Percentiles rank a stretch among this genome's conserved stretches.
Conservation (phyloP, 2,888 invertebrate species). For the Endotricha flammealis region DNA sequence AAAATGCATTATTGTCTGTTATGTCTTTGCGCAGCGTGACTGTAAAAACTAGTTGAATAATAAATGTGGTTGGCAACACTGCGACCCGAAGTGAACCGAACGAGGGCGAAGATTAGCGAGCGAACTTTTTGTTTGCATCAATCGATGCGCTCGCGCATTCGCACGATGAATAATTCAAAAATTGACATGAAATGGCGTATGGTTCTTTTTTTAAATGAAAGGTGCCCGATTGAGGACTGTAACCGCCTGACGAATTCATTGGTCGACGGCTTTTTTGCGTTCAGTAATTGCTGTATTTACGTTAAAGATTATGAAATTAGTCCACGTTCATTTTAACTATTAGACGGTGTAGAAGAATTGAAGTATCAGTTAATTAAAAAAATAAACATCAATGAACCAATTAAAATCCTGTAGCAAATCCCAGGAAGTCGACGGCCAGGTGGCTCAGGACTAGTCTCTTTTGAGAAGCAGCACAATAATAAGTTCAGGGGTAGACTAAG, state of each 20-base stretch:
- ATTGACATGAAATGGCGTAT: slow-evolving; percentile 79
- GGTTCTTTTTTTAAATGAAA: slow-evolving; percentile 77
- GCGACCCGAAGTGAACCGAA: slow-evolving; percentile 59
- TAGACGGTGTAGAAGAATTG: too few species aligned
- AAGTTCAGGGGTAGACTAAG: too few species aligned
- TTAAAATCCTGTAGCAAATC: too few species aligned
- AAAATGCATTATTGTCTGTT: slow-evolving; percentile 65
- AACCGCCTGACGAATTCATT: slow-evolving; percentile 79
- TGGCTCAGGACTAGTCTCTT: too few species aligned
- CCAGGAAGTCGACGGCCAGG: too few species aligned
- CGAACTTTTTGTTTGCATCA: slow-evolving; percentile 77
- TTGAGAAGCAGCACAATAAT: too few species aligned
- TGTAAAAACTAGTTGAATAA: slow-evolving; percentile 75
- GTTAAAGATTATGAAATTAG: slow-evolving; percentile 46
- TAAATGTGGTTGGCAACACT: slow-evolving; percentile 71
- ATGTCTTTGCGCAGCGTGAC: slow-evolving; percentile 74
- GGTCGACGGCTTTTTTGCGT: slow-evolving; percentile 73
- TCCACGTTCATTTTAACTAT: too few species aligned
- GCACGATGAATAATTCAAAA: slow-evolving; percentile 78
- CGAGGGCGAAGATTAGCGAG: slow-evolving; percentile 65
- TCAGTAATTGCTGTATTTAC: slow-evolving; percentile 70
- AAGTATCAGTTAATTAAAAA: too few species aligned
- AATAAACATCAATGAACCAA: too few species aligned
- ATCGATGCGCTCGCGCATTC: slow-evolving; percentile 78
- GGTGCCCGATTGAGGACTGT: slow-evolving; percentile 79